phyloP scores from a whole-genome alignment of 2,797 vertebrate species.

The Ptychobarbus kaznakovi region DNA sequence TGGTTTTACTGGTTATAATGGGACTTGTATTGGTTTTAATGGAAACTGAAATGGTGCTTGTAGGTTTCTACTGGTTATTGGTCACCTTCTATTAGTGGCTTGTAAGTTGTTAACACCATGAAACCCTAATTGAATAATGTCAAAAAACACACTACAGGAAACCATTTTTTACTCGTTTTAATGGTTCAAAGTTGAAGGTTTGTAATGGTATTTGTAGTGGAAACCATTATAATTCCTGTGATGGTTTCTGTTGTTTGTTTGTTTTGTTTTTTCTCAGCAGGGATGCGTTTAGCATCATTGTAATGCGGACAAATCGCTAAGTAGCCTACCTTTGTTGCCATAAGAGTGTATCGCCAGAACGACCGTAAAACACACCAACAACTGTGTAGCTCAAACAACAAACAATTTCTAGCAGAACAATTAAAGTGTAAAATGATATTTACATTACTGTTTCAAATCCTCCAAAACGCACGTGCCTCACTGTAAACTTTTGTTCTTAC shows the following conservation, averaged over 20 bases:
- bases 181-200: not conserved
- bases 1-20: not conserved
- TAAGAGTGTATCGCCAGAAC: not conserved
- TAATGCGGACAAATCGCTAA: not conserved
- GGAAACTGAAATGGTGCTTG: not conserved
- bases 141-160: not conserved
- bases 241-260: not conserved
- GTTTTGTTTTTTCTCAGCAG: not conserved
- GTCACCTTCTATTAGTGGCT: not conserved
- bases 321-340: not conserved
- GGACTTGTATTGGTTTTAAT: not conserved
- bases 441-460: not conserved
- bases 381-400: not conserved
- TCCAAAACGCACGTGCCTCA: not conserved
- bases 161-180: not conserved
- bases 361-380: not conserved
- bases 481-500: no score
- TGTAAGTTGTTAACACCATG: not conserved
- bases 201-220: not conserved
- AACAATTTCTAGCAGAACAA: not conserved
- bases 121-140: not conserved
- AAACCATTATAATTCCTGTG: not conserved
- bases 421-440: not conserved
- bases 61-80: not conserved
- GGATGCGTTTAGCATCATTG: not conserved